Conservation (phyloP, 1,140 invertebrate species). For the Cydia amplana region DNA sequence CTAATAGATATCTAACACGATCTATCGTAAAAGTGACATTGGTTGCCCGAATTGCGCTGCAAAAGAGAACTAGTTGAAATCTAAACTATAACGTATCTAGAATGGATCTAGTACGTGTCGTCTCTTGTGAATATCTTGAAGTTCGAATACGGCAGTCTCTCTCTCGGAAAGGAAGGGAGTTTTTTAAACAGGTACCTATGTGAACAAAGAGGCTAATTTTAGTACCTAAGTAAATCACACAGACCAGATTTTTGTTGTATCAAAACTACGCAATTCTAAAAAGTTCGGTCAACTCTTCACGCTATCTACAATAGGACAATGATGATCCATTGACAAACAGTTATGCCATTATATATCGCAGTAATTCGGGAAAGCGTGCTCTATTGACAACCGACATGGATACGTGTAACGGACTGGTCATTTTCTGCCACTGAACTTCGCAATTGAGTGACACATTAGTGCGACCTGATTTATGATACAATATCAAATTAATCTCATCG, state of each 20-base stretch:
- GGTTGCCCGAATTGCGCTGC: too few species aligned
- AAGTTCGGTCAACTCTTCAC: constrained; percentile 21
- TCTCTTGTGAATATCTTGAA: too few species aligned
- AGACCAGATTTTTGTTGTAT: not conserved
- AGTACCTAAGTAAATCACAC: too few species aligned
- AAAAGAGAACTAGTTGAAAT: too few species aligned
- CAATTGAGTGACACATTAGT: constrained; percentile 31
- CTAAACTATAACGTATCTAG: too few species aligned
- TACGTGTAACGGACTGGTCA: constrained; percentile 34
- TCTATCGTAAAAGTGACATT: too few species aligned
- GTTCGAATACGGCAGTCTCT: too few species aligned
- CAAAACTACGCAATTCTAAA: not conserved
- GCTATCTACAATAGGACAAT: constrained; percentile 19
- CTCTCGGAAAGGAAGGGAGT: too few species aligned
- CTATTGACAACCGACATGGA: constrained; percentile 30
- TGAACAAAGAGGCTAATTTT: too few species aligned
- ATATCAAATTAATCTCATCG: not conserved
- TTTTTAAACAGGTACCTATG: too few species aligned
- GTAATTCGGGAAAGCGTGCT: constrained; percentile 33
- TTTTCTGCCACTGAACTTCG: constrained; percentile 36
- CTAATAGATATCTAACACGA: too few species aligned
- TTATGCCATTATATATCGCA: constrained; percentile 22
- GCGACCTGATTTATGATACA: constrained; percentile 1
- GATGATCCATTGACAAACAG: constrained; percentile 3
- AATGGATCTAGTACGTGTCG: too few species aligned